Evolutionary conservation across 2,888 invertebrate species (phyloP), one percentile per base, ranked within the genome.

Genomic region (Ectemnius continuus): DNA sequence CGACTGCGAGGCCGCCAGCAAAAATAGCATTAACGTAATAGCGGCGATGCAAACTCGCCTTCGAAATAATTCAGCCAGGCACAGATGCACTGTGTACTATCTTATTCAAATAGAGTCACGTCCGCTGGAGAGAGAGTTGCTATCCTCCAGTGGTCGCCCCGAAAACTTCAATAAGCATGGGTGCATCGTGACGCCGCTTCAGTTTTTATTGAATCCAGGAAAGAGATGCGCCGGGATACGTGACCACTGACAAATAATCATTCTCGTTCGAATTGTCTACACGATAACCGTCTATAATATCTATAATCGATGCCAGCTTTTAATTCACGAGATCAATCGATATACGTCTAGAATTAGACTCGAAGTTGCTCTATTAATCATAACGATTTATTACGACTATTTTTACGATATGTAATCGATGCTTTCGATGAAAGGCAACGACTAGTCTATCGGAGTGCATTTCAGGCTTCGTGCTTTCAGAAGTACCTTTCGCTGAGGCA

Each of bases 381-480:
- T 23, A 23, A 23, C 1, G 2, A 23, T 23, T 23, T 3, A 23
- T 3, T 23, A 23, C 2, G 23, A 23, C 23, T 23, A 23, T 23
- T 23, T 23, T 23, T 23, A 23, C 23, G 23, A 23, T 23, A 23
- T 23, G 23, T 23, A 23, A 23, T 23, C 23, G 23, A 23, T 36
- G 36, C 36, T 36, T 36, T 36, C 8, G 5, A 36, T 36, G 36
- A 36, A 36, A 36, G 36, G 36, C 36, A 36, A 36, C 8, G 36
- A 36, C 8, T 36, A 36, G 36, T 36, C 36, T 36, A 64, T 56
- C 67, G 66, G 63, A 64, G 69, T 64, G 70, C 73, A 45, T 76
- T 77, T 77, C 68, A 68, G 46, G 72, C 76, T 77, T 66, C 69
- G 77, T 70, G 73, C 76, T 77, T 77, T 67, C 73, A 73, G 77